Evolutionary conservation across 2,113 vertebrate genomes (phyloP).

Genomic region (Verasper variegatus): DNA sequence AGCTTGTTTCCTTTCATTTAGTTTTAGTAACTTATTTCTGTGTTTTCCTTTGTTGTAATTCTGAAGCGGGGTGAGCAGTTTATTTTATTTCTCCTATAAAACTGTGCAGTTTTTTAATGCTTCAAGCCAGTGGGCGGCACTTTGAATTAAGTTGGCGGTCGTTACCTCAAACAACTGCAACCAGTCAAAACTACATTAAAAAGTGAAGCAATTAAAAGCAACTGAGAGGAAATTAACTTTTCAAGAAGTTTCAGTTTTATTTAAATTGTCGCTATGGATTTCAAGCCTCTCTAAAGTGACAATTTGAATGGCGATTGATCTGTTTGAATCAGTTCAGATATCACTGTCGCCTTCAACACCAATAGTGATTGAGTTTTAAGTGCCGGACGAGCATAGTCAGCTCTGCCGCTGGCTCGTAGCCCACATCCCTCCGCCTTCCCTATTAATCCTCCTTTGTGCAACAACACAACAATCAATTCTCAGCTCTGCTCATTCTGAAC

Average conservation of each 20-base stretch:
- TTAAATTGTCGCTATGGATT: neutral
- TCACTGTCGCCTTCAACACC: neutral
- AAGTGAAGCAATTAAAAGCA: too few relatives aligned
- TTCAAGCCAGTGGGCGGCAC: neutral
- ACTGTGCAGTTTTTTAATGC: neutral
- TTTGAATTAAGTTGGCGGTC: too few relatives aligned
- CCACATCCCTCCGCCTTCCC: neutral
- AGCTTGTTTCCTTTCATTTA: neutral
- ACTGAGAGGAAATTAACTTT: too few relatives aligned
- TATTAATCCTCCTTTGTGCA: constrained; percentile 6
- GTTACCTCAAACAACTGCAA: neutral
- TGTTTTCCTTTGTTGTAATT: neutral
- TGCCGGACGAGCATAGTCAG: neutral
- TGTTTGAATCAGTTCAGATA: too few relatives aligned
- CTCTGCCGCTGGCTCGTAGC: neutral
- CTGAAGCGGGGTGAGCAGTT: neutral
- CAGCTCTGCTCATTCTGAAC: neutral
- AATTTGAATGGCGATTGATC: too few relatives aligned
- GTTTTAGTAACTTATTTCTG: neutral
- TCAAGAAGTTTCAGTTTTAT: neutral
- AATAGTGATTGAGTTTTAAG: neutral
- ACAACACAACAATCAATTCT: constrained; percentile 7
- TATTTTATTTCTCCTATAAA: neutral
- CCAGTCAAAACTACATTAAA: too few relatives aligned
- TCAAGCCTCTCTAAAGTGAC: too few relatives aligned